These are phyloP conservation scores for Copsychus sechellarum DNA, from an alignment of 2,113 vertebrate species.

Conservation along the genomic window DNA sequence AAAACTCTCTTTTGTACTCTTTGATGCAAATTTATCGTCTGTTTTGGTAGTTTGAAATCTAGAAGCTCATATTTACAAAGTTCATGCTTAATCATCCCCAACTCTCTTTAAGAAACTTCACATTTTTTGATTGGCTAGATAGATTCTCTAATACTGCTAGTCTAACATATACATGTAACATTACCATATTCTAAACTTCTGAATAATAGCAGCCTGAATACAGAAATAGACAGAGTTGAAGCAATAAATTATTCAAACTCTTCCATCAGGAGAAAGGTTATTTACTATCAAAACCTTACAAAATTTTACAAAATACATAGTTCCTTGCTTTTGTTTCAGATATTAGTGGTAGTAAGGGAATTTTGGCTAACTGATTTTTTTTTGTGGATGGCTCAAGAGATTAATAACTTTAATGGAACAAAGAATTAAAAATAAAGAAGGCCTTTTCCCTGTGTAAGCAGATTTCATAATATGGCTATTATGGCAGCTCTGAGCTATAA, in stretches of 20 bases:
- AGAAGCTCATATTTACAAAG: neutral
- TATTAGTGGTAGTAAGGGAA: neutral
- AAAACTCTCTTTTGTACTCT: neutral
- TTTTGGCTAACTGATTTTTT: neutral
- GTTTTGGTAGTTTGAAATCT: neutral
- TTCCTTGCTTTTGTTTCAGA: neutral
- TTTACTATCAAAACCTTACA: neutral
- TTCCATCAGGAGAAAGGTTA: neutral
- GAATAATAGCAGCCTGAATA: neutral
- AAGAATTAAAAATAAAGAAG: neutral
- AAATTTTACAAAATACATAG: neutral
- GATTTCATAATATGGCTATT: neutral
- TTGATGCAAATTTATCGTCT: neutral
- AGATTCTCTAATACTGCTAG: neutral
- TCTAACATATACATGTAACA: neutral
- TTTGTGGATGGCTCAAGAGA: neutral
- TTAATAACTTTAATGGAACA: neutral
- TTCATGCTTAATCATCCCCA: neutral
- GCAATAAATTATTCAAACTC: neutral
- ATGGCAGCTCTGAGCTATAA: neutral
- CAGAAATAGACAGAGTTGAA: neutral
- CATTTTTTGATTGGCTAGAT: neutral
- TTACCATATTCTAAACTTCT: neutral
- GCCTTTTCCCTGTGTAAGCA: neutral
- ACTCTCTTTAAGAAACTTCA: neutral